A percentile compares a stretch with the other conserved stretches of the same genome.
These are phyloP conservation scores for Sesamia inferens DNA, from an alignment of 2,888 invertebrate genomes.

Conservation along the genomic window DNA sequence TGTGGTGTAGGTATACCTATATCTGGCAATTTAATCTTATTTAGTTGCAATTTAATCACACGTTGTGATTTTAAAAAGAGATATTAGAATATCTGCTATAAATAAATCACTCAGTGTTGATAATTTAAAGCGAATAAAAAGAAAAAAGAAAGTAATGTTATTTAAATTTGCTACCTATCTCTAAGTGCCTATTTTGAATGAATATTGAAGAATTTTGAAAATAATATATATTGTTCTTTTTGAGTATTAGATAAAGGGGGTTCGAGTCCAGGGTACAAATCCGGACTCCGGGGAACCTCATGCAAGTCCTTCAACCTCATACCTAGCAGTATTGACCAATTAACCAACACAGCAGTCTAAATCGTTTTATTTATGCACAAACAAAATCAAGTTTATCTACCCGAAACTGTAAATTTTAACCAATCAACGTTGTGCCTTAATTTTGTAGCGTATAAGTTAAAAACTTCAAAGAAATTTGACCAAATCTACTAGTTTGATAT, in stretches of 20 bases:
- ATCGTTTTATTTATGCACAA: not conserved
- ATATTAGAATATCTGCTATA: no score
- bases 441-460: no score
- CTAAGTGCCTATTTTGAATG: not conserved
- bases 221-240: not conserved
- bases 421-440: no score
- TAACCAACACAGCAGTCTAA: not conserved
- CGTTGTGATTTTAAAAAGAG: not conserved
- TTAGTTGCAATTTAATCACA: not conserved
- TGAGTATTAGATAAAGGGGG: not conserved
- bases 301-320: not conserved
- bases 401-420: no score
- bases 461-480: no score
- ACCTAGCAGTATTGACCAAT: not conserved
- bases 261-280: not conserved
- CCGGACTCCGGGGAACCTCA: not conserved
- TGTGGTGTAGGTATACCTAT: slow-evolving; percentile 1
- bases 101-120: no score
- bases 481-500: no score
- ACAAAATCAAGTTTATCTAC: no score
- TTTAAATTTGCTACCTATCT: not conserved
- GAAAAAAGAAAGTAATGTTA: no score
- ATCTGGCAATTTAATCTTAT: slow-evolving; percentile 25
- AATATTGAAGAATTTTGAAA: not conserved
- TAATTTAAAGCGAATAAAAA: no score